A percentile compares a stretch with the other conserved stretches of the same genome.
Conservation (phyloP, 1,140 invertebrate genomes). For the Lepidurus packardi region DNA sequence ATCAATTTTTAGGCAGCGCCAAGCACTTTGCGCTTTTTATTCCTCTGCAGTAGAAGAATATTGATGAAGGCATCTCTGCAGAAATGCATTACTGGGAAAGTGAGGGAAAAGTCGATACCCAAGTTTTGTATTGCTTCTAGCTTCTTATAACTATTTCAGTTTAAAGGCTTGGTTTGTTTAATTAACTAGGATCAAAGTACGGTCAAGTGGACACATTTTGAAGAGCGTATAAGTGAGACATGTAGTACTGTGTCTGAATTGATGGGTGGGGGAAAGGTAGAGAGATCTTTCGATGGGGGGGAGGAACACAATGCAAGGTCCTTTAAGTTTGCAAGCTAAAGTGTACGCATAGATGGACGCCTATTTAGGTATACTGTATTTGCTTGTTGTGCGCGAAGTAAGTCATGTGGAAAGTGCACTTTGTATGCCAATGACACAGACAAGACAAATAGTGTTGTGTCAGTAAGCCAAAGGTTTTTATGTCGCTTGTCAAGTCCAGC, state of each 20-base stretch:
- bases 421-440: constrained; percentile 3
- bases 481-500: constrained; percentile 17
- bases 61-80: background rate
- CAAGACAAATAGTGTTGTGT: constrained; percentile 12
- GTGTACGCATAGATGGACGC: background rate
- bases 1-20: background rate
- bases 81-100: background rate
- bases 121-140: too few species aligned
- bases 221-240: too few species aligned
- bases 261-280: too few species aligned
- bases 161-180: too few species aligned
- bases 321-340: background rate
- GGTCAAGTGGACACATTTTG: too few species aligned
- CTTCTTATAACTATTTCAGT: too few species aligned
- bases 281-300: too few species aligned
- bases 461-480: constrained; percentile 2
- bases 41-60: background rate
- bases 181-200: too few species aligned
- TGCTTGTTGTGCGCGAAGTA: background rate
- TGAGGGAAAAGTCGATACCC: too few species aligned
- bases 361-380: background rate
- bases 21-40: background rate
- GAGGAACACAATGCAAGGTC: too few species aligned
- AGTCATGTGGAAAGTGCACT: constrained; percentile 14
- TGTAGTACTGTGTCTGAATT: too few species aligned